Evolutionary conservation across 2,888 invertebrate genomes (phyloP).

Genomic region (Anthophora plumipes): DNA sequence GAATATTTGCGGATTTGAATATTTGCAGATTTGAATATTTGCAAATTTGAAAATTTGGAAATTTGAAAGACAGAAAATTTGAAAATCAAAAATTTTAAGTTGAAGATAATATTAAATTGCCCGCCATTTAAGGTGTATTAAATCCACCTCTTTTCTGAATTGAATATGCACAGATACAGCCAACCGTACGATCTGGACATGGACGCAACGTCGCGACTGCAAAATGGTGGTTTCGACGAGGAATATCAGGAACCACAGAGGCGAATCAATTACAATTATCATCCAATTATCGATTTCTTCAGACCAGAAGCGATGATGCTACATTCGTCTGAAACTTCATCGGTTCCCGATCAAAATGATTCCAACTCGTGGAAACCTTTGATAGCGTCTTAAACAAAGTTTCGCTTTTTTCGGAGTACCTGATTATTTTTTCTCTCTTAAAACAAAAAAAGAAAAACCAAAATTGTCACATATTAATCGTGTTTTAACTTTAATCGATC

Average conservation of each 20-base stretch:
- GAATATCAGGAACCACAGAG: slow-evolving; percentile 84
- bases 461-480: slow-evolving; percentile 18
- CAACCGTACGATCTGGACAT: slow-evolving; percentile 76
- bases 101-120: no score
- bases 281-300: slow-evolving; percentile 93
- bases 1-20: no score
- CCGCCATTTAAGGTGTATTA: no score
- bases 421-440: slow-evolving; percentile 64
- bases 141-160: no score
- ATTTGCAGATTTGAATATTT: no score
- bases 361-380: slow-evolving; percentile 82
- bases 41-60: no score
- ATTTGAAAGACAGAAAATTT: no score
- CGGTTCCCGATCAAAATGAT: slow-evolving; percentile 58
- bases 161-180: slow-evolving; percentile 69
- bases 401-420: slow-evolving; percentile 72
- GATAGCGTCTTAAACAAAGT: slow-evolving; percentile 73
- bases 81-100: no score
- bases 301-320: slow-evolving; percentile 84
- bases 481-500: slow-evolving; percentile 16
- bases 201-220: slow-evolving; percentile 71
- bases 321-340: slow-evolving; percentile 73
- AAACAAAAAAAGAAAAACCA: slow-evolving; percentile 38
- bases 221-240: slow-evolving; percentile 80
- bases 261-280: slow-evolving; percentile 92